Base-by-base conservation (phyloP, 2,113 vertebrate species). In the Burhinus oedicnemus region DNA sequence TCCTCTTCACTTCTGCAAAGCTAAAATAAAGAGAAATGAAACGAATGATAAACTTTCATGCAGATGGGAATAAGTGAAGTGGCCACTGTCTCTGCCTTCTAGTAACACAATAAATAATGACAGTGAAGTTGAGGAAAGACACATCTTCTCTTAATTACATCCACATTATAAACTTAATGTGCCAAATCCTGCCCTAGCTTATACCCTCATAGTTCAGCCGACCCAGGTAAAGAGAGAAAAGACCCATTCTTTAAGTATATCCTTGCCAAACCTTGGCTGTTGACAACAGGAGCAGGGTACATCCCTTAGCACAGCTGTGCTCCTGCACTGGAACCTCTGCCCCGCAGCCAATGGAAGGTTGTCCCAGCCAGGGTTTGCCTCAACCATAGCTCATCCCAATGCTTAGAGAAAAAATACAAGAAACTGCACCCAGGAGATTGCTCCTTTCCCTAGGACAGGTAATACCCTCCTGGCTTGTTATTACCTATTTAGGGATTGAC, bases 281-380 rank as follows among this genome's bases (percentile, higher is more conserved):
- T 69, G n/a, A 49, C 36, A 52, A 23, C 55, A 65, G 38, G 9
- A 84, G 47, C 70, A 66, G 51, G n/a, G 52, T 8, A 42, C 1
- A 2, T 40, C 30, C 51, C 49, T 58, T 15, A 23, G 45, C 27
- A 40, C 0, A 3, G 65, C n/a, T 42, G 20, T 1, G 1, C 8
- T 75, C 60, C 51, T 34, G 7, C 4, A 1, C 55, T n/a, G 25
- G 3, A 90, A 29, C 11, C 57, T 49, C 79, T 51, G 45, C 29
- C 51, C n/a, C 0, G 0, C 2, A 1, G 51, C 32, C 0, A 0
- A 57, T 6, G 15, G 6, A 61, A 40, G 36, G 51, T 2, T 76
- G 15, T 32, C 20, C 20, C 58, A 84, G 60, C 3, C 5, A 2
- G 42, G 9, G 21, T 1, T 60, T 52, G 22, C 45, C 32, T 66